Evolutionary conservation across 1,140 invertebrate species (phyloP).

Genomic region (Orius laevigatus): DNA sequence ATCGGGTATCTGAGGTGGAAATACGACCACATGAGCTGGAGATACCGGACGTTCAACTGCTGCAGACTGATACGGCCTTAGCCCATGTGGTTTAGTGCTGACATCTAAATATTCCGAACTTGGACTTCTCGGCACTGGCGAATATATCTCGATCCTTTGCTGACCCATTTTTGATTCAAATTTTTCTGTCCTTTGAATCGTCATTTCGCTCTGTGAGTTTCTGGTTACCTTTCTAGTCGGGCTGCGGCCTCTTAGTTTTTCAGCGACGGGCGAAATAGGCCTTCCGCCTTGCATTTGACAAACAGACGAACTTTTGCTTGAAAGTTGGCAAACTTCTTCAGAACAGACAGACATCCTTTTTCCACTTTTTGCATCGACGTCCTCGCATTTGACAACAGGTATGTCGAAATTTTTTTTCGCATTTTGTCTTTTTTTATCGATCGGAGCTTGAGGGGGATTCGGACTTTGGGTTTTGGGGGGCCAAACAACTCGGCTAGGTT

Average conservation of each 20-base stretch:
- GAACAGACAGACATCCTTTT: constrained; percentile 21
- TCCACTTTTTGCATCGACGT: background rate
- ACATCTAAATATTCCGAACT: constrained; percentile 10
- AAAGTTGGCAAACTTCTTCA: constrained; percentile 16
- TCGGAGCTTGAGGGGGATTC: too few species aligned
- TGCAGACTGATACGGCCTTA: constrained; percentile 16
- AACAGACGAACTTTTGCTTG: constrained; percentile 7
- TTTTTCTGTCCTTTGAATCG: background rate
- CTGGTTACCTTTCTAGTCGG: constrained; percentile 3
- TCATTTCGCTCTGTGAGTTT: background rate
- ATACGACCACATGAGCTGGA: constrained; percentile 18
- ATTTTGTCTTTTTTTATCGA: too few species aligned
- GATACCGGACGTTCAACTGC: constrained; percentile 14
- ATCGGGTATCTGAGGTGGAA: constrained; percentile 19
- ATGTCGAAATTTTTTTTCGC: too few species aligned
- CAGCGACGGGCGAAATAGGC: constrained; percentile 14
- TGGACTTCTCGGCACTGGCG: too few species aligned
- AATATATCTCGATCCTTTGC: background rate
- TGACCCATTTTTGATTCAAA: background rate
- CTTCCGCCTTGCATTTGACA: constrained; percentile 6
- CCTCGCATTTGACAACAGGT: too few species aligned
- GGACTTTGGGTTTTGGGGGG: too few species aligned
- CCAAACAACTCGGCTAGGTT: too few species aligned
- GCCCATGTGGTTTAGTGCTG: constrained; percentile 15
- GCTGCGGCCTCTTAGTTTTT: constrained; percentile 1